Evolutionary conservation across 2,113 vertebrate species (phyloP).

Genomic region (Chloropsis cyanopogon): DNA sequence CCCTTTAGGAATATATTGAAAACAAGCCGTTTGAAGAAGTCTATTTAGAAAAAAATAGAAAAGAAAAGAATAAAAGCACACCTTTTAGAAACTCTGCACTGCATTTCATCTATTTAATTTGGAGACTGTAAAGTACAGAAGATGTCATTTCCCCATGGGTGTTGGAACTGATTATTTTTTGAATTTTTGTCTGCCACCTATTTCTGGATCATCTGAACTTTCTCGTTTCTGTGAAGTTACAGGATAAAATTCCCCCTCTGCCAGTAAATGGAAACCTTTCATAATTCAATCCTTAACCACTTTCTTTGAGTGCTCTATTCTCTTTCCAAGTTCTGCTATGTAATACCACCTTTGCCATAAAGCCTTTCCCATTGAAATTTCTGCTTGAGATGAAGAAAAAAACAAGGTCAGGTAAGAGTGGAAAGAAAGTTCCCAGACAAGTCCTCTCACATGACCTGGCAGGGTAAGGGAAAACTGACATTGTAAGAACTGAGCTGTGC

Average conservation of each 20-base stretch:
- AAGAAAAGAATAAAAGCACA: not conserved
- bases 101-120: not conserved
- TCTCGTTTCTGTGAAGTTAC: not conserved
- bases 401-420: not conserved
- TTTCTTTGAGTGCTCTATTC: not conserved
- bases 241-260: not conserved
- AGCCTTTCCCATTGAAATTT: not conserved
- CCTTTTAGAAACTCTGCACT: not conserved
- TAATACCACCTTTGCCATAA: not conserved
- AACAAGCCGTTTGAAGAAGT: not conserved
- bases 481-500: fast-evolving
- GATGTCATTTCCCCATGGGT: not conserved
- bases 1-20: not conserved
- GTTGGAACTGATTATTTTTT: not conserved
- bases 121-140: not conserved
- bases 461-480: not conserved
- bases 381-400: not conserved
- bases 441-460: not conserved
- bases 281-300: not conserved
- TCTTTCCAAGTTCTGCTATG: not conserved
- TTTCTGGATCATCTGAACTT: conserved; percentile 2
- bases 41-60: not conserved
- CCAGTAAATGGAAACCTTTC: not conserved
- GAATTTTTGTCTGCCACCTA: not conserved
- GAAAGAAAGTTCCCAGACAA: not conserved